Evolutionary conservation across 2,797 vertebrate species (phyloP).

Genomic region (Eidolon dupreanum): DNA sequence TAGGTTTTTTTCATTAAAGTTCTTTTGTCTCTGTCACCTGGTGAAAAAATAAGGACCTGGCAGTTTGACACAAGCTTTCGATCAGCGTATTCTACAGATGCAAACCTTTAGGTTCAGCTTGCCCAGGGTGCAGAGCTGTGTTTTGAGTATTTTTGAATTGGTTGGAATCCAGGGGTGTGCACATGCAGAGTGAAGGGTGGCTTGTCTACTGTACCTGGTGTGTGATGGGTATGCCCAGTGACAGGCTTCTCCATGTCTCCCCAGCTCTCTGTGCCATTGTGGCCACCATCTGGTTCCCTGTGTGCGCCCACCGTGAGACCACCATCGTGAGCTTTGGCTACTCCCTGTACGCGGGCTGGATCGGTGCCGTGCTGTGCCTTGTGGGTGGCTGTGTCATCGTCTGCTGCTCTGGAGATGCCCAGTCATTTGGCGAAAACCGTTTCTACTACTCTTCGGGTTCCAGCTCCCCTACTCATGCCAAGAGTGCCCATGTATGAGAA

Average conservation of each 20-base stretch:
- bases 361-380: slow-evolving; percentile 92
- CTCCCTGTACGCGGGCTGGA: slow-evolving; percentile 97
- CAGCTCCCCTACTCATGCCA: slow-evolving; percentile 94
- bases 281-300: slow-evolving; percentile 97
- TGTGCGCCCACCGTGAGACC: slow-evolving; percentile 92
- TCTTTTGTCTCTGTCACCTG: background rate
- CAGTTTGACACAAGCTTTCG: background rate
- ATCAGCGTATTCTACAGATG: background rate
- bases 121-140: background rate
- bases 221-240: fast-evolving
- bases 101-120: background rate
- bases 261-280: slow-evolving; percentile 93
- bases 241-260: slow-evolving; percentile 57
- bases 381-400: slow-evolving; percentile 92
- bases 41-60: background rate
- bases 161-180: background rate
- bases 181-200: background rate
- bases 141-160: fast-evolving
- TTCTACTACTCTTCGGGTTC: slow-evolving; percentile 95
- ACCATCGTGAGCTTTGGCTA: slow-evolving; percentile 96
- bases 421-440: slow-evolving; percentile 91
- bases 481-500: slow-evolving; percentile 95
- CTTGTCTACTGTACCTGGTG: fast-evolving
- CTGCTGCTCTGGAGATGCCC: slow-evolving; percentile 92
- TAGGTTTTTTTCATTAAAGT: background rate